Percentiles rank a stretch among this genome's conserved stretches.
phyloP scores from a whole-genome alignment of 2,797 vertebrate genomes.

The Malacoctenus gilli region DNA sequence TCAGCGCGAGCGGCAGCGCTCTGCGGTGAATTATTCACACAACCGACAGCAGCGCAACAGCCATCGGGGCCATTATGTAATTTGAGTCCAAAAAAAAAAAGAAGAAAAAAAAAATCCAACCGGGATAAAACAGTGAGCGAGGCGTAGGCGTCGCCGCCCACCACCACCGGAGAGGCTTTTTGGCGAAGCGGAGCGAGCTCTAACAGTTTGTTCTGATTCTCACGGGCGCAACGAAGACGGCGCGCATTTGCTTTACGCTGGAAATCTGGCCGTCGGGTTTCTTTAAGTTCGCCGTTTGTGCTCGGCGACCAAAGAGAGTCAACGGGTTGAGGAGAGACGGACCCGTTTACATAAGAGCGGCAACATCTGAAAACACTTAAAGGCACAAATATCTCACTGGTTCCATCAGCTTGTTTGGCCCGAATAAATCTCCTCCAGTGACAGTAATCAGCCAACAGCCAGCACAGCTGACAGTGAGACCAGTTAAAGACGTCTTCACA shows the following conservation, averaged over 20 bases:
- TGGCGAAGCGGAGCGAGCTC: constrained; percentile 56
- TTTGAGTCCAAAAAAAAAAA: constrained; percentile 44
- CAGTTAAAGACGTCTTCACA: too few species aligned
- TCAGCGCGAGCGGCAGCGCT: constrained; percentile 25
- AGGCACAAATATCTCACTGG: constrained; percentile 8
- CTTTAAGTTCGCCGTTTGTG: constrained; percentile 31
- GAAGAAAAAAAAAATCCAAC: constrained; percentile 49
- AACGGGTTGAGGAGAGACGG: constrained; percentile 25
- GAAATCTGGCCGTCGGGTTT: constrained; percentile 39
- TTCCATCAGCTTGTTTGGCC: neutral
- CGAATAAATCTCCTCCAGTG: too few species aligned
- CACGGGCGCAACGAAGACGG: constrained; percentile 46
- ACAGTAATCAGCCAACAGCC: too few species aligned
- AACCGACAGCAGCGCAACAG: constrained; percentile 36
- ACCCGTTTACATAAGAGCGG: constrained; percentile 17
- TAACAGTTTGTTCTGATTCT: constrained; percentile 71
- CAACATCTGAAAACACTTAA: constrained; percentile 37
- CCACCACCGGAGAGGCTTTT: constrained; percentile 53
- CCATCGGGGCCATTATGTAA: constrained; percentile 68
- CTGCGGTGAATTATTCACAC: constrained; percentile 60
- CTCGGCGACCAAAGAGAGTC: constrained; percentile 6
- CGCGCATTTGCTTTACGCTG: constrained; percentile 63
- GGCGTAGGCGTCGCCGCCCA: constrained; percentile 71
- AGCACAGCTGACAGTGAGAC: too few species aligned
- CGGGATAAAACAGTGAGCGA: constrained; percentile 64